Evolutionary conservation across 92 coral and sea anemone species (phyloP), one percentile per base, ranked within the genome.

Genomic region (Diadumene lineata): DNA sequence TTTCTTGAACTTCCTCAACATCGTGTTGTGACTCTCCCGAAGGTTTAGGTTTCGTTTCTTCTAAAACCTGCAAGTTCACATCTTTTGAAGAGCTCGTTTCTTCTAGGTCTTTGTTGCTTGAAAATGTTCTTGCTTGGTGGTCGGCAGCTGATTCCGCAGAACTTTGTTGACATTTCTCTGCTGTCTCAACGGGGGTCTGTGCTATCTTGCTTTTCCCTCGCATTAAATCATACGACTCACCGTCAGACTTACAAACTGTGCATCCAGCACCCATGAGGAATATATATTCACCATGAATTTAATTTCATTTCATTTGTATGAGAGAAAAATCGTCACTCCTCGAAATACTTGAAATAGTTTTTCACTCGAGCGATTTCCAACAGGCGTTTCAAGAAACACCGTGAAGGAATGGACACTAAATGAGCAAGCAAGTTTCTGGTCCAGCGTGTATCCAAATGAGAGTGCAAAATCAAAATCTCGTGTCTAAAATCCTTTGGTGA

Each of bases 201-300:
- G 2, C 56, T 28, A 7, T 24, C 3, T 64, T 38, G 73, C 31
- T 28, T 55, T 29, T 13, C 66, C 6, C 61, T 18, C 57, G 58
- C 22, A 55, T 55, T n/a, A 79, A 66, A 72, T 68, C 53, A 48
- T 78, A 79, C 50, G 88, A 72, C 22, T 43, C 51, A 0, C 66
- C 61, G 11, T 24, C 80, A 28, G 72, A 19, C 28, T 67, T 43
- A 24, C 60, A 78, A 25, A 21, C 38, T 22, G 84, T 77, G 72
- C 77, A 73, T 27, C 60, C 74, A n/a, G 76, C 46, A 60, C 88
- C 84, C 88, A 83, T 83, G 66, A 46, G 55, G 31, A 73, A 67
- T 11, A 13, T 21, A 17, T 23, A 55, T 18, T 48, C 18, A 4
- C 26, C 17, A 32, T 51, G 44, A 44, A 31, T 55, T 55, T 56